Evolutionary conservation across 53 echinoderm and acorn worm genomes (phyloP).

Genomic region (Luidia sarsii): DNA sequence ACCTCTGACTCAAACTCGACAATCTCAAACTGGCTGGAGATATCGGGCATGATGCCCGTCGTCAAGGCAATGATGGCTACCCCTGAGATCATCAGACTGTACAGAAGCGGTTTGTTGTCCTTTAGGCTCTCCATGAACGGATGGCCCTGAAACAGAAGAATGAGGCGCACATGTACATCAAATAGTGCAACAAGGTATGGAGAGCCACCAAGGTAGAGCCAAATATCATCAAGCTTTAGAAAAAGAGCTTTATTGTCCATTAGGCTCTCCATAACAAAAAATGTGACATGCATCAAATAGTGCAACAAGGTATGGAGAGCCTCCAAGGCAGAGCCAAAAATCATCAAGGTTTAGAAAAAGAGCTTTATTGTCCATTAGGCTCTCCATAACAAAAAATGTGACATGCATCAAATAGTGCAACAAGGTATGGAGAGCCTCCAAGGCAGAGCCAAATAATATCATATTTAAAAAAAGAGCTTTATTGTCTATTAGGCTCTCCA

Average conservation of each 20-base stretch:
- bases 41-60: conserved; percentile 80
- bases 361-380: too few relatives aligned
- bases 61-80: conserved; percentile 72
- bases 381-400: too few relatives aligned
- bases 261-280: not conserved
- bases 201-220: too few relatives aligned
- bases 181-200: conserved; percentile 5
- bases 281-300: too few relatives aligned
- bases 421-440: too few relatives aligned
- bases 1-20: conserved; percentile 90
- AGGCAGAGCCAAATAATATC: not conserved
- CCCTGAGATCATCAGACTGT: conserved; percentile 79
- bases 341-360: too few relatives aligned
- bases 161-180: not conserved
- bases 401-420: too few relatives aligned
- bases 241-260: not conserved
- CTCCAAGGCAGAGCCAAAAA: too few relatives aligned
- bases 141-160: conserved; percentile 68
- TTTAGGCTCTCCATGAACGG: conserved; percentile 96
- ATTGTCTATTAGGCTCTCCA: too few relatives aligned
- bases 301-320: too few relatives aligned
- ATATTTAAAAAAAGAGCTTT: too few relatives aligned
- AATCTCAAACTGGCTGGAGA: conserved; percentile 90
- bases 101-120: conserved; percentile 93
- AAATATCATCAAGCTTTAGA: not conserved